Evolutionary conservation across 2,888 invertebrate genomes (phyloP).

Genomic region (Desoria tigrina): DNA sequence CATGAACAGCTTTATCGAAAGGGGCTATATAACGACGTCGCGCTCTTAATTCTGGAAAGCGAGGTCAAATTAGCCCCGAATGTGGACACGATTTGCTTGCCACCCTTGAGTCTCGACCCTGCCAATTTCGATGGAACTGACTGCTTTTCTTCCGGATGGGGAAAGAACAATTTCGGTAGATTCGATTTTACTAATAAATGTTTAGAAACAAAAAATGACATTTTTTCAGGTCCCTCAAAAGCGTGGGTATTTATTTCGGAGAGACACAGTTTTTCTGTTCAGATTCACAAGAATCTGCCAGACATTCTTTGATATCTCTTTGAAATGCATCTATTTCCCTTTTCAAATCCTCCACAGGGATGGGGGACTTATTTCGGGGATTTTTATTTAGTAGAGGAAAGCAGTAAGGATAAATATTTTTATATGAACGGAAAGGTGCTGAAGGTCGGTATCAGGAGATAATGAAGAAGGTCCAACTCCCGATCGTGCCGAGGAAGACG

Average conservation of each 20-base stretch:
- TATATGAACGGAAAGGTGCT: no score
- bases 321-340: no score
- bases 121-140: conserved; percentile 60
- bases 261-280: no score
- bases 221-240: conserved; percentile 8
- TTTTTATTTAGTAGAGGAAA: no score
- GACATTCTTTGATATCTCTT: no score
- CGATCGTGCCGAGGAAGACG: conserved; percentile 63
- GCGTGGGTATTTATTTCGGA: no score
- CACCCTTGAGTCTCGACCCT: conserved; percentile 57
- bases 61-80: conserved; percentile 68
- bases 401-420: no score
- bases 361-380: no score
- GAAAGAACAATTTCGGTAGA: conserved; percentile 69
- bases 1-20: conserved; percentile 68
- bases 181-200: conserved; percentile 50
- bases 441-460: conserved; percentile 60
- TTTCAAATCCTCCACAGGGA: no score
- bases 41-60: conserved; percentile 66
- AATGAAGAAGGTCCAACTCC: conserved; percentile 72
- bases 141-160: conserved; percentile 75
- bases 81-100: conserved; percentile 70
- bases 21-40: conserved; percentile 72
- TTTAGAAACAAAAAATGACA: neutral
- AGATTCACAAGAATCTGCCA: no score